Percentiles rank a stretch among this genome's conserved stretches.
These are phyloP conservation scores for Lordiphosa collinella DNA, from an alignment of 1,140 invertebrate genomes.

Conservation along the genomic window DNA sequence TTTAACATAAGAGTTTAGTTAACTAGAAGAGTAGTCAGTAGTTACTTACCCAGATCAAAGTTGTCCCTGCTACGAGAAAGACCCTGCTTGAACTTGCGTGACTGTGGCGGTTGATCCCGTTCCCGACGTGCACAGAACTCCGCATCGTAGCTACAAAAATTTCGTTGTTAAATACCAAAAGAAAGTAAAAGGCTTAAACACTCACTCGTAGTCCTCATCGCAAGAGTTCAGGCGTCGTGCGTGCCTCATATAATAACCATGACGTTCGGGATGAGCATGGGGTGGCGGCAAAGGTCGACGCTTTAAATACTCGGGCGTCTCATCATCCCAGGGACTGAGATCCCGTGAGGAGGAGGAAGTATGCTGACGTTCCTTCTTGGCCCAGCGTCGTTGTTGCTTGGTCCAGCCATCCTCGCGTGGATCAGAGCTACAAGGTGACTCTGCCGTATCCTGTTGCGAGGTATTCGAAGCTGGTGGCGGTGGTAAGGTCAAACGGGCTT, in stretches of 20 bases:
- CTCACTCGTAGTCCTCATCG: slow-evolving; percentile 82
- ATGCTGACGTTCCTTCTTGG: slow-evolving; percentile 80
- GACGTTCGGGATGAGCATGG: slow-evolving; percentile 44
- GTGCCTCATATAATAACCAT: slow-evolving; percentile 76
- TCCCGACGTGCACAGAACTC: slow-evolving; percentile 66
- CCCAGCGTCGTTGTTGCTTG: slow-evolving; percentile 63
- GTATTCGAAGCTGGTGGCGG: slow-evolving; percentile 72
- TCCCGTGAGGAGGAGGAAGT: slow-evolving; percentile 85
- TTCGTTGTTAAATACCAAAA: not conserved
- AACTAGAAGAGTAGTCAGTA: too few relatives aligned
- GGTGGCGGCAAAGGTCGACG: slow-evolving; percentile 29
- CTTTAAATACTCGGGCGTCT: slow-evolving; percentile 80
- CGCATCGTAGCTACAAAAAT: slow-evolving; percentile 61
- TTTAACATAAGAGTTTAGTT: too few relatives aligned
- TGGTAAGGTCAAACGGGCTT: slow-evolving; percentile 53
- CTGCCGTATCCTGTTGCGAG: slow-evolving; percentile 79
- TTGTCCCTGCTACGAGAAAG: slow-evolving; percentile 74
- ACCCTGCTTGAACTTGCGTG: slow-evolving; percentile 67
- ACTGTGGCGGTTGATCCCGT: slow-evolving; percentile 46
- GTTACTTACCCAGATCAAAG: slow-evolving; percentile 67
- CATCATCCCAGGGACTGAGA: slow-evolving; percentile 86
- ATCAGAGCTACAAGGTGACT: slow-evolving; percentile 88
- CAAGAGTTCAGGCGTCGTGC: slow-evolving; percentile 74
- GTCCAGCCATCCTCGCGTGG: slow-evolving; percentile 83
- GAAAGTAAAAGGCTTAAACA: not conserved